Evolutionary conservation across 30 jellyfish, hydroid and myxozoan species (phyloP).

Genomic region (Cassiopea andromeda): DNA sequence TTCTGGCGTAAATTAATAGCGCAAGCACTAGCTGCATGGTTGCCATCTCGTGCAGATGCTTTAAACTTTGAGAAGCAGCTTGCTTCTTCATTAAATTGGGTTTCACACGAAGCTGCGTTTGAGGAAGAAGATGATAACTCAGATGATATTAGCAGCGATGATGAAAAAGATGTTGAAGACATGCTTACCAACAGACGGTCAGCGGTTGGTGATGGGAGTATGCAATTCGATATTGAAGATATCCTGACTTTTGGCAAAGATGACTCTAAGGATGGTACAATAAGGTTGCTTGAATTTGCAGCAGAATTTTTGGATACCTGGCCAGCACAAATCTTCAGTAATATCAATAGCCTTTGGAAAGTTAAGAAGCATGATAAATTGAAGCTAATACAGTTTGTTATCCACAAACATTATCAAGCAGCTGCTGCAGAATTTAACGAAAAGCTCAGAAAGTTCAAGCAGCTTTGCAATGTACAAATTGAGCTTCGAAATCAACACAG

Average conservation of each 20-base stretch:
- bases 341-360: slow-evolving; percentile 50
- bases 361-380: slow-evolving; percentile 24
- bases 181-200: slow-evolving; percentile 31
- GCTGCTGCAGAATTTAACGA: slow-evolving; percentile 37
- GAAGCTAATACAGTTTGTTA: slow-evolving; percentile 30
- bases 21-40: slow-evolving; percentile 50
- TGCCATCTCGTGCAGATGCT: slow-evolving; percentile 24
- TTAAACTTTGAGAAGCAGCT: neutral
- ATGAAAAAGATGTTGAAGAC: slow-evolving; percentile 54
- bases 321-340: slow-evolving; percentile 1
- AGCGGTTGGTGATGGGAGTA: slow-evolving; percentile 12
- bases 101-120: slow-evolving; percentile 7
- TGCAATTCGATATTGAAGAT: neutral
- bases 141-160: slow-evolving; percentile 39
- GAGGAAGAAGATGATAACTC: slow-evolving; percentile 14
- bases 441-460: slow-evolving; percentile 10
- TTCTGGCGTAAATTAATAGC: neutral
- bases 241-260: neutral
- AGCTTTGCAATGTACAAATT: slow-evolving; percentile 17
- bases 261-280: neutral
- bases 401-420: neutral
- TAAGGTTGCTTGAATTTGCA: slow-evolving; percentile 32
- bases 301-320: neutral
- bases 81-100: slow-evolving; percentile 18
- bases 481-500: slow-evolving; percentile 53